A percentile compares a stretch with the other conserved stretches of the same genome.
Conservation (phyloP, 2,113 vertebrate genomes). For the Megaceryle maxima region DNA sequence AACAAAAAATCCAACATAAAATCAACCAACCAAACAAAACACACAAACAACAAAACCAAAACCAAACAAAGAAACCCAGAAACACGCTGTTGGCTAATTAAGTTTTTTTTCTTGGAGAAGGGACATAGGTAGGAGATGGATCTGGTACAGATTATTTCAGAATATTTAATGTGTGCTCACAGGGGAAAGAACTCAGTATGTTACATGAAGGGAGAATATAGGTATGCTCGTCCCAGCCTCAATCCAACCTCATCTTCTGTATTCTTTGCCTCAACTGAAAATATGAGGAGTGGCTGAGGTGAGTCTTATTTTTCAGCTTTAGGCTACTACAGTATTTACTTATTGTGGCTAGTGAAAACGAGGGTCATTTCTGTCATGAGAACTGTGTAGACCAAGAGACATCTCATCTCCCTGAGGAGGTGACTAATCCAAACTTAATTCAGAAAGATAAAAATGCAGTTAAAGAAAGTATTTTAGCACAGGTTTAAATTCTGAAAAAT, state of each 20-base stretch:
- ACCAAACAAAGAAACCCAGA: background rate
- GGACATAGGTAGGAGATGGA: background rate
- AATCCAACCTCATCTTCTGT: background rate
- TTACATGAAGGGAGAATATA: background rate
- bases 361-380: background rate
- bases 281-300: background rate
- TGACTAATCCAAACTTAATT: conserved; percentile 25
- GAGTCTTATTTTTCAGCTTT: background rate
- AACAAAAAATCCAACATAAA: no score
- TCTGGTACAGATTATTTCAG: background rate
- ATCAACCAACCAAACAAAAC: no score
- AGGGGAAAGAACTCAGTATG: background rate
- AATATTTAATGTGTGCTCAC: background rate
- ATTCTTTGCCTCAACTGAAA: background rate
- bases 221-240: background rate
- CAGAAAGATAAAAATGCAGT: background rate
- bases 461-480: background rate
- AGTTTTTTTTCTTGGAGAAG: background rate
- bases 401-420: background rate
- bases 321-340: background rate
- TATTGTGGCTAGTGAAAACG: background rate
- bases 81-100: background rate
- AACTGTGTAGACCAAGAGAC: background rate
- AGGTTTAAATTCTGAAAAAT: background rate
- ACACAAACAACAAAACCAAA: no score